phyloP scores from a whole-genome alignment of 2,888 invertebrate genomes.

The Platynereis dumerilii region DNA sequence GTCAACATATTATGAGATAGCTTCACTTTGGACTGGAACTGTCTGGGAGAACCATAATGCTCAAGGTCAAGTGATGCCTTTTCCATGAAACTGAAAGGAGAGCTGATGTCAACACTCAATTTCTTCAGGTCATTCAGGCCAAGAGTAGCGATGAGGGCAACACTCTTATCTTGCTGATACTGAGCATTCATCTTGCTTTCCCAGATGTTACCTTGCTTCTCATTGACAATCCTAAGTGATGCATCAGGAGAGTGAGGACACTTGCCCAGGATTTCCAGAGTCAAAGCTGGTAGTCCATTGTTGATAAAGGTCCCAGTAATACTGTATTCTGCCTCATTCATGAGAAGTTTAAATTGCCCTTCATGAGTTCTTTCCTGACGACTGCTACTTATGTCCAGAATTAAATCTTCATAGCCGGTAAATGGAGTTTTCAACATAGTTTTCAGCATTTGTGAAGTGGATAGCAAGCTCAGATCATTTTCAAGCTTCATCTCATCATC shows the following conservation, averaged over 20 bases:
- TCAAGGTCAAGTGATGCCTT: neutral
- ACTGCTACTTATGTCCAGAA: neutral
- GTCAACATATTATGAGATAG: neutral
- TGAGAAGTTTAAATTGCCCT: neutral
- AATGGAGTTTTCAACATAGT: neutral
- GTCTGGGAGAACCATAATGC: neutral
- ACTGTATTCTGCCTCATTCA: no score
- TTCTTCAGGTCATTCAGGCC: conserved; percentile 5
- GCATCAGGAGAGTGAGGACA: neutral
- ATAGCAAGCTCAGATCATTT: neutral
- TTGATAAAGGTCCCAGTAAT: neutral
- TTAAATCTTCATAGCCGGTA: neutral
- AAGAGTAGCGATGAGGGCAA: neutral
- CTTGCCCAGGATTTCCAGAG: neutral
- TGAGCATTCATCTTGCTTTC: neutral
- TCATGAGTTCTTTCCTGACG: neutral
- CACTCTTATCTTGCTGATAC: neutral
- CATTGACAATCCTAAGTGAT: neutral
- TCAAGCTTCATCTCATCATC: neutral
- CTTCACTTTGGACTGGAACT: neutral
- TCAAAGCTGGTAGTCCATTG: neutral
- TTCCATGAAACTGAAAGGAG: neutral
- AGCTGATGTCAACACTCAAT: neutral
- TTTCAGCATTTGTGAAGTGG: neutral
- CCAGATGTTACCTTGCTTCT: neutral